These are phyloP conservation scores for Tuta absoluta DNA, from an alignment of 2,888 invertebrate genomes.

Conservation along the genomic window DNA sequence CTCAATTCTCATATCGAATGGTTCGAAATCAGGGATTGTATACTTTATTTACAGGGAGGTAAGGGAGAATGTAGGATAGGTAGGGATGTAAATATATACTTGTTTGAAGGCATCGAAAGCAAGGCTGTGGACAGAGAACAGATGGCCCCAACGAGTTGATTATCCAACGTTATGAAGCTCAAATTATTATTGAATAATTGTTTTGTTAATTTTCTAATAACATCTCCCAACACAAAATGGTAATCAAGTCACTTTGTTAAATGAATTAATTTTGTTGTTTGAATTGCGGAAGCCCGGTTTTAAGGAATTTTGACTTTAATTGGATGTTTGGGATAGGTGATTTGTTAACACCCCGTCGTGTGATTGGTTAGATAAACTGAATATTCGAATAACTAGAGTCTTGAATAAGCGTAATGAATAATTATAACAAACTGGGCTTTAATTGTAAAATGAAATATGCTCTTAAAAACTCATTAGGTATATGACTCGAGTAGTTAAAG, in stretches of 20 bases:
- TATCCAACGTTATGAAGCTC: conserved; percentile 56
- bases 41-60: conserved; percentile 4
- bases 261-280: conserved; percentile 37
- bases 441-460: too few relatives aligned
- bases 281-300: background rate
- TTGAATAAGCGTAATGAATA: background rate
- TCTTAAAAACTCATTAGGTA: too few relatives aligned
- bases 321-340: conserved; percentile 4
- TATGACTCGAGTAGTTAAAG: too few relatives aligned
- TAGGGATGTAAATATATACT: conserved; percentile 33
- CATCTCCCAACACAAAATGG: conserved; percentile 43
- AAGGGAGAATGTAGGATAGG: conserved; percentile 33
- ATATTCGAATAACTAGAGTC: background rate
- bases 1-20: background rate
- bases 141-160: conserved; percentile 68
- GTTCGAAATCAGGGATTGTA: background rate
- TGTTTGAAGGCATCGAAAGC: conserved; percentile 47
- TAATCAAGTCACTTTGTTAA: conserved; percentile 38
- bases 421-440: background rate
- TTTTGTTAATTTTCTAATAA: conserved; percentile 61
- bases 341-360: conserved; percentile 15
- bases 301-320: background rate
- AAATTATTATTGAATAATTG: conserved; percentile 70
- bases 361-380: conserved; percentile 11
- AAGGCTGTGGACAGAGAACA: conserved; percentile 65